A percentile compares a stretch with the other conserved stretches of the same genome.
Conservation (phyloP, 2,888 invertebrate genomes). For the Synergus japonicus region DNA sequence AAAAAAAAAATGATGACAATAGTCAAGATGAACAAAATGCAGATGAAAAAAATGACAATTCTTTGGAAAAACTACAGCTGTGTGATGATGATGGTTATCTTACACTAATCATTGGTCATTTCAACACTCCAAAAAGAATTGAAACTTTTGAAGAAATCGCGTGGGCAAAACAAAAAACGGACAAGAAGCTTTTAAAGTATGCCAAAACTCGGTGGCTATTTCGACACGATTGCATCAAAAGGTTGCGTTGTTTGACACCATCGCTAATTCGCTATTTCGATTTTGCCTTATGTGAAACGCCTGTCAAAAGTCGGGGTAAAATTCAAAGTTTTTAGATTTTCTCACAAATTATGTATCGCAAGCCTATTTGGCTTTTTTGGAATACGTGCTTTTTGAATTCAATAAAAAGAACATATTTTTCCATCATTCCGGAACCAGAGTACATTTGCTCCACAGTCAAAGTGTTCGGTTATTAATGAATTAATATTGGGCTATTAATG, state of each 20-base stretch:
- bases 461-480: neutral
- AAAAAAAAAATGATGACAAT: neutral
- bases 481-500: neutral
- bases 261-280: conserved; percentile 23
- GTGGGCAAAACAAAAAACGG: neutral
- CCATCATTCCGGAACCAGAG: too few species aligned
- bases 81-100: neutral
- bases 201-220: conserved; percentile 43
- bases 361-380: conserved; percentile 36
- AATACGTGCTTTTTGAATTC: neutral
- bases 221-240: conserved; percentile 26
- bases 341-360: neutral
- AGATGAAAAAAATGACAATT: too few species aligned
- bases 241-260: conserved; percentile 37
- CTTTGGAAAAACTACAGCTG: neutral
- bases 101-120: neutral
- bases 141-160: conserved; percentile 40
- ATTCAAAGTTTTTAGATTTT: too few species aligned
- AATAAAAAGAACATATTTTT: too few species aligned
- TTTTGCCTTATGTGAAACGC: neutral
- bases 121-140: conserved; percentile 28
- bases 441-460: neutral
- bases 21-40: conserved; percentile 11
- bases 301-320: neutral
- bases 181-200: conserved; percentile 10